Evolutionary conservation across 2,888 invertebrate species (phyloP).

Genomic region (Dolomedes plantarius): DNA sequence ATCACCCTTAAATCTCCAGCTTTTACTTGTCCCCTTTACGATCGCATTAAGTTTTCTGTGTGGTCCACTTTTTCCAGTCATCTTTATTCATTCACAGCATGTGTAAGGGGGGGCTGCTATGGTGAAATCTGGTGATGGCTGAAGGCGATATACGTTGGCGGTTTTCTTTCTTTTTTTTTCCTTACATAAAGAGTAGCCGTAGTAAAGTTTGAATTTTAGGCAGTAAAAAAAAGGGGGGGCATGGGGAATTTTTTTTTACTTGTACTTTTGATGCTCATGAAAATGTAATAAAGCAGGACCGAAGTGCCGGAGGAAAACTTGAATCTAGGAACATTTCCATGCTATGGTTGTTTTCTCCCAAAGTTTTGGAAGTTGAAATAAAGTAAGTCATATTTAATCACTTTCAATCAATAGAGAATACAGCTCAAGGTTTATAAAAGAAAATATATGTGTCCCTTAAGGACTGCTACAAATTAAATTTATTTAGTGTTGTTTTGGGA

Average conservation of each 20-base stretch:
- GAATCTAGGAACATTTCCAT: too few species aligned
- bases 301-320: not conserved
- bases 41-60: not conserved
- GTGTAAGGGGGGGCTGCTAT: not conserved
- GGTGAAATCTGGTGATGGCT: not conserved
- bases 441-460: too few species aligned
- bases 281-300: not conserved
- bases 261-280: not conserved
- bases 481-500: too few species aligned
- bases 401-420: not conserved
- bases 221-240: not conserved
- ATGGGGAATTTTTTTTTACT: not conserved
- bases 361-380: not conserved
- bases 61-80: not conserved
- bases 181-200: not conserved
- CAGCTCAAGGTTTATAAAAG: not conserved
- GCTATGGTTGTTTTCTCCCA: not conserved
- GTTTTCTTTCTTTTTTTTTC: not conserved
- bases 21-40: not conserved
- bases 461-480: too few species aligned
- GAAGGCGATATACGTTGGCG: not conserved
- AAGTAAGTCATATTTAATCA: not conserved
- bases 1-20: not conserved
- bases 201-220: not conserved
- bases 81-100: conserved; percentile 6